phyloP scores from a whole-genome alignment of 2,113 vertebrate genomes.

The Pavo muticus region DNA sequence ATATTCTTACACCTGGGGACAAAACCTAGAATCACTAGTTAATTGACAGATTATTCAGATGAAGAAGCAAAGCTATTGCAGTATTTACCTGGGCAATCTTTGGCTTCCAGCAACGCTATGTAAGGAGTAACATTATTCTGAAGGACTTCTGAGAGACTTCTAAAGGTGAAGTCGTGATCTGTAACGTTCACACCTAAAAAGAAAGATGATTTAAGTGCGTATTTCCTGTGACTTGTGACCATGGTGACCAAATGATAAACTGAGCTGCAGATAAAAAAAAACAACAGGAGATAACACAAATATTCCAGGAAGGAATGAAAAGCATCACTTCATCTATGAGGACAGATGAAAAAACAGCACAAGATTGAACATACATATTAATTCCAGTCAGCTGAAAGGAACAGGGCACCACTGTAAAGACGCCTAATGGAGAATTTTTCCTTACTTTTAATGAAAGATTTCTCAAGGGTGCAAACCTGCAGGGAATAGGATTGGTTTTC shows the following conservation, averaged over 20 bases:
- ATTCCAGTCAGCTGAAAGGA: not conserved
- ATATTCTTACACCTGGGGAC: not conserved
- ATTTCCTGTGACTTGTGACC: not conserved
- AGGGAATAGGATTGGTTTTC: not conserved
- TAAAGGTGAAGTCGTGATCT: slow-evolving; percentile 93
- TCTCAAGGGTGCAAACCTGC: not conserved
- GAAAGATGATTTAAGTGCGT: not conserved
- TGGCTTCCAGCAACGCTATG: slow-evolving; percentile 88
- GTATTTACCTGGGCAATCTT: slow-evolving; percentile 87
- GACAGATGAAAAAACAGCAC: not conserved
- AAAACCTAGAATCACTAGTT: not conserved
- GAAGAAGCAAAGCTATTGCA: not conserved
- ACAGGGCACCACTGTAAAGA: not conserved
- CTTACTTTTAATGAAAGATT: not conserved
- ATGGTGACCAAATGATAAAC: not conserved
- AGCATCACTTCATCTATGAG: not conserved
- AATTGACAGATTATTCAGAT: not conserved
- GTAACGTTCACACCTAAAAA: slow-evolving; percentile 92
- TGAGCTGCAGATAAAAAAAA: not conserved
- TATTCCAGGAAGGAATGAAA: not conserved
- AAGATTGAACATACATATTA: not conserved
- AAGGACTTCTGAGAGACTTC: slow-evolving; percentile 86
- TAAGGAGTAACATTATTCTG: slow-evolving; percentile 87
- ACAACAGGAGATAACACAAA: not conserved
- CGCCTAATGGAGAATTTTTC: not conserved